A percentile compares a stretch with the other conserved stretches of the same genome.
Conservation (phyloP, 2,888 invertebrate species). For the Drosophila pseudotalamancana region DNA sequence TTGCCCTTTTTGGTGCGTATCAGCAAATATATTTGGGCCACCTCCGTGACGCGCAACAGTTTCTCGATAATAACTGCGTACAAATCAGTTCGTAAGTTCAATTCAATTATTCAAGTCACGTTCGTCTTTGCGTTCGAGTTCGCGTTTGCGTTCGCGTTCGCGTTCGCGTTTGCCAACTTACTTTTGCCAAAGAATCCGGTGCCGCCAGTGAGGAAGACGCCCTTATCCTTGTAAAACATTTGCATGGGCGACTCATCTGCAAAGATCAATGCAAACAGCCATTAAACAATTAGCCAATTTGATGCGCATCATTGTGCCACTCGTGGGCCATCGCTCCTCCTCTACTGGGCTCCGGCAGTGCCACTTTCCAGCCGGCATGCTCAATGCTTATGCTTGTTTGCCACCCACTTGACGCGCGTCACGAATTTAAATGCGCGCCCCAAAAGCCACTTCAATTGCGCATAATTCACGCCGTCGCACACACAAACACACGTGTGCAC, state of each 20-base stretch:
- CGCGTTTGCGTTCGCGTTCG: neutral
- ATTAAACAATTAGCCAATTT: constrained; percentile 79
- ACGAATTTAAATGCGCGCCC: constrained; percentile 74
- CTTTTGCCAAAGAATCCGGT: constrained; percentile 86
- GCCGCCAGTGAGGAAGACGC: constrained; percentile 87
- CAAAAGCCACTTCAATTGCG: constrained; percentile 78
- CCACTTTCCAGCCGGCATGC: constrained; percentile 20
- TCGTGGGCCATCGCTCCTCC: neutral
- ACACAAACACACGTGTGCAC: constrained; percentile 20
- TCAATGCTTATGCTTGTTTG: constrained; percentile 64
- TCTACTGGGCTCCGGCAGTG: neutral
- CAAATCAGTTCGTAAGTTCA: constrained; percentile 47
- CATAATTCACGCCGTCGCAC: constrained; percentile 73
- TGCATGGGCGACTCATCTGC: constrained; percentile 85
- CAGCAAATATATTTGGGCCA: constrained; percentile 86
- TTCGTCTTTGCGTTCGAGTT: too few relatives aligned
- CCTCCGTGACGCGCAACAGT: constrained; percentile 86
- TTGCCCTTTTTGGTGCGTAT: constrained; percentile 88
- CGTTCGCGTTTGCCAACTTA: constrained; percentile 57
- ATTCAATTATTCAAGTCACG: constrained; percentile 55
- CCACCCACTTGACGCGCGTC: constrained; percentile 75
- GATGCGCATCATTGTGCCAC: constrained; percentile 70
- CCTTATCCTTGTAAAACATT: constrained; percentile 87
- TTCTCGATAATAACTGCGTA: constrained; percentile 86
- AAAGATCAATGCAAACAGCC: constrained; percentile 78